Evolutionary conservation across 2,113 vertebrate genomes (phyloP), one percentile per base, ranked within the genome.

Genomic region (Podarcis raffonei): DNA sequence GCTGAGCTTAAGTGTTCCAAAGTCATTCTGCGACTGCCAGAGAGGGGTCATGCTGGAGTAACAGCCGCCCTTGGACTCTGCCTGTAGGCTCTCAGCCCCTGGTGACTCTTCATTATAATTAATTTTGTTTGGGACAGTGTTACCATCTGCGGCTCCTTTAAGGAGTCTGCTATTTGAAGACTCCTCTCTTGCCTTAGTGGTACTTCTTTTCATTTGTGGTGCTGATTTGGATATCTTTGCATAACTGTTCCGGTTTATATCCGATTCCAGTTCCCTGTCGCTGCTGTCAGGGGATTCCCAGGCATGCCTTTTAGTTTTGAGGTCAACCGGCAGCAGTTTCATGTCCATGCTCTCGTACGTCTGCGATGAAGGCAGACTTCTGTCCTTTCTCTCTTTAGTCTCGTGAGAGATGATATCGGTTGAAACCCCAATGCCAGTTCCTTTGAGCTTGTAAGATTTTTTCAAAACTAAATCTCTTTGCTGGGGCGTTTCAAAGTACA

Each of bases 301-400:
- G 83, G 97, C 97, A 89, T 97, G 98, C 78, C 97, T 97, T 94
- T 98, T 98, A 22, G 92, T 94, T 96, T 97, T 98, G 68, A 94
- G 89, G 32, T 99, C 98, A 76, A 97, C 95, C 4, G 96, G 94
- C 86, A 97, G 96, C 87, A 98, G 87, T 87, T 98, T 99, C 91
- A 99, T 98, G 91, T 99, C 98, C 98, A 99, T 99, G 94, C 98
- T 99, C 93, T 99, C 99, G 22, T 99, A 99, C 0, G 99, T 99
- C 96, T 99, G 99, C 39, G 99, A 99, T 16, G 98, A 98, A 87
- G 98, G 96, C 87, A 99, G 96, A 23, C 95, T 95, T 94, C 97
- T 98, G 71, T 99, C 98, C 96, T 97, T 99, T 94, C 95, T 98
- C 89, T 99, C 98, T 95, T 97, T 99, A 80, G 97, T 92, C 27